Evolutionary conservation across 2,888 invertebrate species (phyloP), one percentile per base, ranked within the genome.

Genomic region (Ectemnius lituratus): DNA sequence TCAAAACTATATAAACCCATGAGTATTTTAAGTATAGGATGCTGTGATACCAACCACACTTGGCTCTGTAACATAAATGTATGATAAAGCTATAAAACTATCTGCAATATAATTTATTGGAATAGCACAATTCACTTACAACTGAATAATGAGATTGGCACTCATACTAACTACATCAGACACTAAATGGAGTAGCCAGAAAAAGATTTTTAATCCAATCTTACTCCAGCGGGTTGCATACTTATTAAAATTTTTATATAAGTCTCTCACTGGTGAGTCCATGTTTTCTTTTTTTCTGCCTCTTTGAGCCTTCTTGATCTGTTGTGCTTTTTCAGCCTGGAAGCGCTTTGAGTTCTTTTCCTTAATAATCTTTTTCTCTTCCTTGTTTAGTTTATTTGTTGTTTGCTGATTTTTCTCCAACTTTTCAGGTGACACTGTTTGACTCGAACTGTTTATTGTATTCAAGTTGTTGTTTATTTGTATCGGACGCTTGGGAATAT

Each of bases 121-220:
- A 56, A 52, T 28, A 18, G 49, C 37, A 37, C 45, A 18, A 69
- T 47, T 45, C 83, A 94, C 95, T 94, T 92, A 95, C 95, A 95
- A 92, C 88, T 95, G 95, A 90, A 94, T 93, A 68, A 94, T 92
- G 74, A 95, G 92, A 89, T 95, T 94, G 52, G 93, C 92, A 88
- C 96, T 97, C 92, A 97, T 94, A 73, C 94, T 94, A 82, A 95
- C 94, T 82, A 97, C 95, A 90, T 97, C 97, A 28, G 94, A 95
- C 27, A 97, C 93, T 83, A 97, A 92, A 91, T 95, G 94, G 79
- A 95, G 92, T 73, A 97, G 93, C 97, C 97, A 97, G 71, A 94
- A 92, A 69, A 96, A 90, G 70, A 96, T 93, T 85, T 92, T 92
- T 47, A 93, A 88, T 71, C 91, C 90, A 70, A 93, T 88, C 89